Base-by-base conservation (phyloP, 1,140 invertebrate species). In the Antheraea mylitta region DNA sequence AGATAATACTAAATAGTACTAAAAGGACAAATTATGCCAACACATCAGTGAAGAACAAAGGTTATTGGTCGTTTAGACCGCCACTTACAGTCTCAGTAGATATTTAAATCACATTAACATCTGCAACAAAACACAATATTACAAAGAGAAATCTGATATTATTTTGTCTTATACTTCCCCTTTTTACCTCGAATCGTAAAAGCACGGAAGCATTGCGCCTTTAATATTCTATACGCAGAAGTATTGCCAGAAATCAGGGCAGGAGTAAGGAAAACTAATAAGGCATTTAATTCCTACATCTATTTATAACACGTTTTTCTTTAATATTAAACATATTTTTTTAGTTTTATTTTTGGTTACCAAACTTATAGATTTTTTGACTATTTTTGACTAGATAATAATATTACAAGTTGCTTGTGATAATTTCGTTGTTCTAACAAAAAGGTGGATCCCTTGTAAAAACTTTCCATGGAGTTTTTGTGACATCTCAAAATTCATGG, bases 211-310 rank as follows among this genome's bases (percentile, higher is more conserved):
- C 64, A 42, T 9, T 37, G 38, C 61, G 22, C 18, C 13, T 48
- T 65, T 65, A 65, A 65, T 65, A 65, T 65, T 65, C 38, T 53
- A 65, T 65, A 11, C 64, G 38, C 45, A 65, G 53, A 11, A 65
- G 38, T 16, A 65, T 13, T n/a, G 48, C 48, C 42, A 18, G 64
- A 4, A 18, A 7, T 19, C 42, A 22, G 64, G 18, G 38, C 16
- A 53, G 45, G 38, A 42, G 38, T 42, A 10, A 42, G 38, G 38
- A 42, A 42, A 42, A 42, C 38, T 42, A 42, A 42, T 42, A 30
- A 13, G 45, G 45, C 4, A 16, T 16, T 16, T 53, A 1, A 53
- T 13, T 13, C 16, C 45, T 13, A 53, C 4, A 16, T 11, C 13
- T 53, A 53, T 16, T 16, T 53, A 13, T 53, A 53, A 53, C 1